Percentiles rank a stretch among this genome's conserved stretches.
Conservation (phyloP, 2,113 vertebrate species). For the Gallinago undulata region DNA sequence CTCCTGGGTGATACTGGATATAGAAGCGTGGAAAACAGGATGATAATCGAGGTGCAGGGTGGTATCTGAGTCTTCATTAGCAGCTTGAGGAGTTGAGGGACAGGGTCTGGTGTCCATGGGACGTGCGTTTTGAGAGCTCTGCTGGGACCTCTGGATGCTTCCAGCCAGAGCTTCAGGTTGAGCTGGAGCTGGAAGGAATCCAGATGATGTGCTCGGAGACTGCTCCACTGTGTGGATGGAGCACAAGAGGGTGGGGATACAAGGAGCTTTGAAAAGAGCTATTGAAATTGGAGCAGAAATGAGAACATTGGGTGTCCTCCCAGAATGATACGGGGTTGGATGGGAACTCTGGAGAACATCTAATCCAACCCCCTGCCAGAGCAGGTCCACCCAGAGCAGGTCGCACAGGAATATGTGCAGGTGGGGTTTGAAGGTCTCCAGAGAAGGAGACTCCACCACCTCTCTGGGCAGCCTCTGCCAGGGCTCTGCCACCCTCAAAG, state of each 20-base stretch:
- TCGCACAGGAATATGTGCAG: too few species aligned
- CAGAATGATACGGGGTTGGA: too few species aligned
- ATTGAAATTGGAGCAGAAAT: neutral
- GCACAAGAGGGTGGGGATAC: neutral
- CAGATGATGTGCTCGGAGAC: neutral
- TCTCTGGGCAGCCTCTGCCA: too few species aligned
- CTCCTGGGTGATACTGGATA: neutral
- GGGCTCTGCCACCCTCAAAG: too few species aligned
- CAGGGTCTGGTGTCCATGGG: neutral
- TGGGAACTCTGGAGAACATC: too few species aligned
- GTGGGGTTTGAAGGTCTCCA: too few species aligned
- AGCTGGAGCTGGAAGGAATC: neutral
- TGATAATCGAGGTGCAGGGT: accelerated
- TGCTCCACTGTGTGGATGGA: neutral
- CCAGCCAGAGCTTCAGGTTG: neutral
- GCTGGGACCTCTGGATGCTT: neutral
- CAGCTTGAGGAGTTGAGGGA: neutral
- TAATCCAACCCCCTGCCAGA: too few species aligned
- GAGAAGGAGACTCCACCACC: too few species aligned
- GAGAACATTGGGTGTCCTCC: neutral
- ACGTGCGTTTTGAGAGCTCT: accelerated
- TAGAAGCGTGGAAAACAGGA: neutral
- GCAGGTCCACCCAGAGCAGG: too few species aligned
- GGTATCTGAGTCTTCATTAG: accelerated
- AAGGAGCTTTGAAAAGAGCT: neutral